Base-by-base conservation (phyloP, 2,888 invertebrate genomes). In the Minunthozetes semirufus region DNA sequence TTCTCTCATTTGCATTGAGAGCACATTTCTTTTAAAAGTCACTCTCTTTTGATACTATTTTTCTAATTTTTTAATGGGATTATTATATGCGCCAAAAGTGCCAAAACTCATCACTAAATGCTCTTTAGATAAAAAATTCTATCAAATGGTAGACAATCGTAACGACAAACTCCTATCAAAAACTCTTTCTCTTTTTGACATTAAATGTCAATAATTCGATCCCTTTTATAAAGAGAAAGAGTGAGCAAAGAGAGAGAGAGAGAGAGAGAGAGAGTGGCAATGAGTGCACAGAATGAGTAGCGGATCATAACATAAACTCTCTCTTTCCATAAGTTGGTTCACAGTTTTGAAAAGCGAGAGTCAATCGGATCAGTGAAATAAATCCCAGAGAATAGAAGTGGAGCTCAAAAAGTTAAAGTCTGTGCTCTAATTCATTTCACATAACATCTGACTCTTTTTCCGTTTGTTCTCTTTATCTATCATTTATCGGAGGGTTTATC, bases 171-270 rank as follows among this genome's bases (percentile, higher is more conserved):
- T 22, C 56, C 6, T 56, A 56, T 56, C 56, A 25, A 56, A 56
- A 56, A 56, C 56, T 56, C 56, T 56, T 56, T 56, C 56, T 63
- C 63, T 63, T 22, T 68, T 68, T 68, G 42, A 68, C 42, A 68
- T 68, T 68, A 68, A 68, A 68, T 68, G 68, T 68, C 68, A 68
- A 68, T 68, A 68, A 68, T 68, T 68, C 68, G 68, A 68, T 68
- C 68, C 61, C 2, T 13, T 22, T 33, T 22, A 22, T 17, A 33
- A 15, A 17, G 33, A 25, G 56, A 17, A 48, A 48, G n/a, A 17
- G 48, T 4, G 48, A 48, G 48, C 46, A 46, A 8, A 46, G 8
- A 46, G 46, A 33, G 2, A 17, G 33, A 25, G 56, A 17, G 11
- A 48, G n/a, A 17, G 48, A 3, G 48, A 48, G 48, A 27, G 5